phyloP scores from a whole-genome alignment of 2,113 vertebrate species.

The Oreochromis spilurus region DNA sequence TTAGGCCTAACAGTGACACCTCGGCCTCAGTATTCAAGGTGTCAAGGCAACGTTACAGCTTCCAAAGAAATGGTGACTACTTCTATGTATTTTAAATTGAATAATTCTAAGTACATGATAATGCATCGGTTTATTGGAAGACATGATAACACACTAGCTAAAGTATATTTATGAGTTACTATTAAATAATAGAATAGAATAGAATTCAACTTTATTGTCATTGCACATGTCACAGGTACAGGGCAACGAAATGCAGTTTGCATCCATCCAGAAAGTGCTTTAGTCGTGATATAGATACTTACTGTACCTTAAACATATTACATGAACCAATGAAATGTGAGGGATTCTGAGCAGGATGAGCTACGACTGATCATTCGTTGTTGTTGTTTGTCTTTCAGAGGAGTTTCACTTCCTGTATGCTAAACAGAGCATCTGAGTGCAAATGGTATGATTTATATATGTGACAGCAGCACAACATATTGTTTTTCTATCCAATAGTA shows the following conservation, averaged over 20 bases:
- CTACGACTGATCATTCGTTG: not conserved
- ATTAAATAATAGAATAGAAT: too few species aligned
- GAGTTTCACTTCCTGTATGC: not conserved
- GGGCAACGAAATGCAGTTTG: too few species aligned
- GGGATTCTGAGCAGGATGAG: not conserved
- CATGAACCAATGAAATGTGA: not conserved
- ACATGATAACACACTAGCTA: not conserved
- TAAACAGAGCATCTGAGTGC: conserved; percentile 23
- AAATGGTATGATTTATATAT: conserved; percentile 20
- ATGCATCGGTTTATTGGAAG: not conserved
- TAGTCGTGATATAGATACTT: too few species aligned
- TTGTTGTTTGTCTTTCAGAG: conserved; percentile 11
- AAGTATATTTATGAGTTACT: not conserved
- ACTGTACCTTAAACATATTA: not conserved
- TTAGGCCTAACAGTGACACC: not conserved
- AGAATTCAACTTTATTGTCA: too few species aligned
- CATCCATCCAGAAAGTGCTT: too few species aligned
- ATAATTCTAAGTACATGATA: not conserved
- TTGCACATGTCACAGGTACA: too few species aligned
- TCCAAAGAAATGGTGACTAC: not conserved
- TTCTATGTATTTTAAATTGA: too few species aligned
- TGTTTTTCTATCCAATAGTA: not conserved
- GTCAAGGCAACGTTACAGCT: not conserved
- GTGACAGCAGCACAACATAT: not conserved
- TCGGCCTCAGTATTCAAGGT: rapidly evolving